Percentiles rank a stretch among this genome's conserved stretches.
Evolutionary conservation across 2,113 vertebrate genomes (phyloP).

Genomic region (Hystrix cristata): DNA sequence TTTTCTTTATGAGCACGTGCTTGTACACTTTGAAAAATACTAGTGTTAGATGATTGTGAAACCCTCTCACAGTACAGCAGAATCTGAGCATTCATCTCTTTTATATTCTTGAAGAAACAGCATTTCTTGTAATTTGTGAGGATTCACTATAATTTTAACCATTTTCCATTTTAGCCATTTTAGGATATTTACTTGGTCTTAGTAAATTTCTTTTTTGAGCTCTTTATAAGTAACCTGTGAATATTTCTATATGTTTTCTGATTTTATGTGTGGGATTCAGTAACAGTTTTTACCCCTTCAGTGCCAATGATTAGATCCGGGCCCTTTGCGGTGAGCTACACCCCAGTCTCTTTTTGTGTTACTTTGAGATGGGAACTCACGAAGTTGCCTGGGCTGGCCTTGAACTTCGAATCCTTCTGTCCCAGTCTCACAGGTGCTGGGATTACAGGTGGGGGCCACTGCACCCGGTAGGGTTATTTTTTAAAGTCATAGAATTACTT

Average conservation of each 20-base stretch:
- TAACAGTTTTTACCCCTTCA: not conserved
- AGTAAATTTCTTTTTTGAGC: not conserved
- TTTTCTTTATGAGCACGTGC: not conserved
- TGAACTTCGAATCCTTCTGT: not conserved
- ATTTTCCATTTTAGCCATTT: not conserved
- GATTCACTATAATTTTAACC: slow-evolving; percentile 26
- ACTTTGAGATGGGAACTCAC: not conserved
- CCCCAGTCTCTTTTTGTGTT: not conserved
- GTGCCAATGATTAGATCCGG: not conserved
- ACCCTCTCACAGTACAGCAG: not conserved
- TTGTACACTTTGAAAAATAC: not conserved
- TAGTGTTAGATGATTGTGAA: not conserved
- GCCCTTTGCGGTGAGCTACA: not conserved
- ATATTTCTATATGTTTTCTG: not conserved
- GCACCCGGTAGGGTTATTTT: not conserved
- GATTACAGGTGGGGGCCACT: not conserved
- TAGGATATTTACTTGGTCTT: not conserved
- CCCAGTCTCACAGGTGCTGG: not conserved
- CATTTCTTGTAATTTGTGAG: not conserved
- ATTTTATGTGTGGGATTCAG: not conserved
- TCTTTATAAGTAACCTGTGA: slow-evolving; percentile 27
- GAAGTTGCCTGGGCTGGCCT: not conserved
- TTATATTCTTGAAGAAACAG: not conserved
- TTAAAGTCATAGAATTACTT: not conserved
- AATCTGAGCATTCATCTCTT: slow-evolving; percentile 26